These are phyloP conservation scores for Ips nitidus DNA, from an alignment of 1,140 invertebrate genomes.

Conservation along the genomic window DNA sequence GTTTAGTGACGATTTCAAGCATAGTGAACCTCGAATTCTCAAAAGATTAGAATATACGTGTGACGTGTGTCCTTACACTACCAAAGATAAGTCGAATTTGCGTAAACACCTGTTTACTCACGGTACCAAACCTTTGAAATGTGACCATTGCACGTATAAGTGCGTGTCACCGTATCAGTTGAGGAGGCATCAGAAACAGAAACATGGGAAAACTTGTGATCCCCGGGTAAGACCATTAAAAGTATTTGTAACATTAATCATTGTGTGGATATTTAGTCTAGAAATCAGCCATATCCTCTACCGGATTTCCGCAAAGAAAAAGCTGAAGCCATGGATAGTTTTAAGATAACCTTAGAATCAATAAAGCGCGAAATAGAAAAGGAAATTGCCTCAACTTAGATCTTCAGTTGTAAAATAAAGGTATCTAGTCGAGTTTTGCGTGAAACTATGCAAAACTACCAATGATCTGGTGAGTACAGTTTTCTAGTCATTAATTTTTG, in stretches of 20 bases:
- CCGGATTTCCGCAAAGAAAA: conserved; percentile 23
- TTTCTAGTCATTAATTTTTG: too few species aligned
- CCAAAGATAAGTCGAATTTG: conserved; percentile 41
- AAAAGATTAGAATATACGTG: conserved; percentile 29
- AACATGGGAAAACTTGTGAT: conserved; percentile 26
- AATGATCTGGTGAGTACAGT: too few species aligned
- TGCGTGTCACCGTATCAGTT: conserved; percentile 42
- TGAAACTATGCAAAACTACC: too few species aligned
- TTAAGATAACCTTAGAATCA: conserved; percentile 19
- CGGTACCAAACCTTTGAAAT: conserved; percentile 35
- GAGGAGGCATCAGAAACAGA: conserved; percentile 37
- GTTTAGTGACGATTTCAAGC: not conserved
- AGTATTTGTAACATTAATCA: conserved; percentile 1
- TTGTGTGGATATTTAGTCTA: conserved; percentile 2
- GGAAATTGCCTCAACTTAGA: not conserved
- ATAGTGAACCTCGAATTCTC: conserved; percentile 12
- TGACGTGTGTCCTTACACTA: conserved; percentile 36
- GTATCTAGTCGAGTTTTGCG: too few species aligned
- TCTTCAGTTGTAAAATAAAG: too few species aligned
- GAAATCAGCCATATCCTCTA: conserved; percentile 19
- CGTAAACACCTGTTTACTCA: conserved; percentile 41
- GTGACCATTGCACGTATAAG: conserved; percentile 37
- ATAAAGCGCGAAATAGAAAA: conserved; percentile 18
- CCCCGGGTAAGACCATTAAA: conserved; percentile 11
- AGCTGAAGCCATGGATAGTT: conserved; percentile 13